Evolutionary conservation across 2,888 invertebrate genomes (phyloP), one percentile per base, ranked within the genome.

Genomic region (Troilus luridus): DNA sequence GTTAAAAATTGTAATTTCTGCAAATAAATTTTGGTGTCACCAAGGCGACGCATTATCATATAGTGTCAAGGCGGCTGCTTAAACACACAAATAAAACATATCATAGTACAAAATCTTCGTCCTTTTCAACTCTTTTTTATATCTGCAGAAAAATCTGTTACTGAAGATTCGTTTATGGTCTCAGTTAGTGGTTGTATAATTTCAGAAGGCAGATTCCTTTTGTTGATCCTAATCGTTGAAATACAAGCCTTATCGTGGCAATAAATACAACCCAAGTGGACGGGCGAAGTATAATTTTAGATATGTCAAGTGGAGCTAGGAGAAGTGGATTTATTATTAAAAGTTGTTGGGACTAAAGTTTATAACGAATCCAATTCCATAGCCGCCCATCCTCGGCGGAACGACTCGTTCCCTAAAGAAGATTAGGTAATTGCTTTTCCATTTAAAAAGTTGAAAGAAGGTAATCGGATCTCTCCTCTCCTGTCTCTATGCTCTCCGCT

Each of bases 361-460:
- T 77, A 27, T 77, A 77, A 77, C 72, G 72, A 77, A 77, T 77
- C 72, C 72, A 77, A 77, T 77, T 41, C 21, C 72, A 77, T 77
- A 41, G 72, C 27, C 72, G 72, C 21, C 72, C 72, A 17, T 77
- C 72, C 72, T 19, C 27, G 14, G 27, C 41, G 72, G 41, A 77
- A 77, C 72, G 41, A 77, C 41, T 41, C 72, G 14, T 17, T 19
- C 72, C 41, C 72, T 72, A 77, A 77, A 77, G 72, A 77, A 77
- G 72, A 77, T 77, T 77, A 77, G 72, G 72, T 77, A 77, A 77
- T 77, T 77, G 72, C 72, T 77, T 77, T 77, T 77, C 72, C 72
- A 77, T 77, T 77, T 41, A 77, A 77, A 77, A 77, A 77, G 72
- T 77, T 77, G 72, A 77, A 77, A 77, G 72, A 77, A 77, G 9